A percentile compares a stretch with the other conserved stretches of the same genome.
Evolutionary conservation across 2,797 vertebrate genomes (phyloP).

Genomic region (Macropus fuliginosus): DNA sequence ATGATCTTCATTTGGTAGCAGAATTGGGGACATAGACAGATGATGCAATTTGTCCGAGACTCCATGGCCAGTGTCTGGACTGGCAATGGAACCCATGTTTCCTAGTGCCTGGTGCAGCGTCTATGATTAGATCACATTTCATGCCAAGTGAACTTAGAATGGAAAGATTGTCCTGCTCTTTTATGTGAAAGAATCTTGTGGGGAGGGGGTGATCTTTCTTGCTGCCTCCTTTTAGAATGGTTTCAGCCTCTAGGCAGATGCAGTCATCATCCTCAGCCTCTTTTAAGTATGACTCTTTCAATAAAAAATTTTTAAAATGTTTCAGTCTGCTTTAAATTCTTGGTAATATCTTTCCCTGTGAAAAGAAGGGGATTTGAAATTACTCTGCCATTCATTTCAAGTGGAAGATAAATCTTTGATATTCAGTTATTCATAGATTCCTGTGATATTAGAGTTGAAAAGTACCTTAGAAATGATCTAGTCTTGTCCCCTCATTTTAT

Average conservation of each 20-base stretch:
- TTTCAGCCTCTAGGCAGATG: not conserved
- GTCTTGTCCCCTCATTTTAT: not conserved
- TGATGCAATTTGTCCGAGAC: constrained; percentile 20
- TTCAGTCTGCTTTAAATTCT: constrained; percentile 51
- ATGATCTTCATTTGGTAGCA: constrained; percentile 41
- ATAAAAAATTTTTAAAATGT: constrained; percentile 32
- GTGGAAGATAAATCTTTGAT: not conserved
- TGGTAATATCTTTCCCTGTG: not conserved
- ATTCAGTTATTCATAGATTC: constrained; percentile 15
- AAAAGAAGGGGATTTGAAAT: constrained; percentile 23
- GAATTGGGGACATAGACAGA: constrained; percentile 59
- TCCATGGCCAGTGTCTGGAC: constrained; percentile 37
- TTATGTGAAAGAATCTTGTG: not conserved
- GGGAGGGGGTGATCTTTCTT: not conserved
- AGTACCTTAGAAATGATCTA: not conserved
- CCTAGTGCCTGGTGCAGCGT: constrained; percentile 53
- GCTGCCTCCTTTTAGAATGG: not conserved
- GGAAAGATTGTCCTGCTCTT: constrained; percentile 25
- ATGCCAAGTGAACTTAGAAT: constrained; percentile 14
- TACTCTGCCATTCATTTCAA: constrained; percentile 30
- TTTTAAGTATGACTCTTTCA: constrained; percentile 27
- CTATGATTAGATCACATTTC: constrained; percentile 8
- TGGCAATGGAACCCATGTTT: constrained; percentile 44
- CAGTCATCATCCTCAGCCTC: constrained; percentile 6
- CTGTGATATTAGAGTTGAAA: not conserved